A percentile compares a stretch with the other conserved stretches of the same genome.
phyloP scores from a whole-genome alignment of 2,888 invertebrate genomes.

The Hipparchia semele region DNA sequence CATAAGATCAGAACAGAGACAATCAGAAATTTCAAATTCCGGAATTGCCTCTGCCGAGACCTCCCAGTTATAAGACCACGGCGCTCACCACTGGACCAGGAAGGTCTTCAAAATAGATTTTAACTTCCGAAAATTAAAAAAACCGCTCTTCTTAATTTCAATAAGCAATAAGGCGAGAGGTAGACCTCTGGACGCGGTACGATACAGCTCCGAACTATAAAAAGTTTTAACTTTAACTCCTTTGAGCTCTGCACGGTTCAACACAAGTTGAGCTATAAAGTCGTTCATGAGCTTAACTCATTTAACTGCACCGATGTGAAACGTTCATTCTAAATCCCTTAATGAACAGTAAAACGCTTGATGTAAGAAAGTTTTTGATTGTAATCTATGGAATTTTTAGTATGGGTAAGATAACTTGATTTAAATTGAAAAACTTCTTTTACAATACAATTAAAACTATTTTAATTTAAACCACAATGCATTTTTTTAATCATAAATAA shows the following conservation, averaged over 20 bases:
- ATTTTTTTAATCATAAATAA: no score
- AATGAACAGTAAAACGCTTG: constrained; percentile 48
- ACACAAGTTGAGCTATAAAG: constrained; percentile 54
- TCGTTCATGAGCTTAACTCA: constrained; percentile 42
- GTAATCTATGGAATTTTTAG: constrained; percentile 21
- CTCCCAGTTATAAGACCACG: no score
- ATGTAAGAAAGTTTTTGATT: constrained; percentile 33
- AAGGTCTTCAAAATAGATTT: no score
- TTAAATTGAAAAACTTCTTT: constrained; percentile 2
- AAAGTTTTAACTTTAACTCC: constrained; percentile 41
- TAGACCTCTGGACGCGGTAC: constrained; percentile 3
- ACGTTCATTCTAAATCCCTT: constrained; percentile 40
- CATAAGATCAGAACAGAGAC: no score
- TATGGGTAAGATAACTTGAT: not conserved
- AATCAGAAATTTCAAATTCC: no score
- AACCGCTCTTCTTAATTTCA: not conserved
- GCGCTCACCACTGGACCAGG: no score
- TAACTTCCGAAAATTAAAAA: no score
- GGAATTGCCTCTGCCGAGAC: no score
- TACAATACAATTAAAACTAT: not conserved
- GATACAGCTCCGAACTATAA: constrained; percentile 15
- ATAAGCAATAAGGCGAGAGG: not conserved
- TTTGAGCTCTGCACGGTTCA: constrained; percentile 42
- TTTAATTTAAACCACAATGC: no score
- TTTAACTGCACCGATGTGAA: constrained; percentile 47